Base-by-base conservation (phyloP, 2,888 invertebrate genomes). In the Macaria notata region DNA sequence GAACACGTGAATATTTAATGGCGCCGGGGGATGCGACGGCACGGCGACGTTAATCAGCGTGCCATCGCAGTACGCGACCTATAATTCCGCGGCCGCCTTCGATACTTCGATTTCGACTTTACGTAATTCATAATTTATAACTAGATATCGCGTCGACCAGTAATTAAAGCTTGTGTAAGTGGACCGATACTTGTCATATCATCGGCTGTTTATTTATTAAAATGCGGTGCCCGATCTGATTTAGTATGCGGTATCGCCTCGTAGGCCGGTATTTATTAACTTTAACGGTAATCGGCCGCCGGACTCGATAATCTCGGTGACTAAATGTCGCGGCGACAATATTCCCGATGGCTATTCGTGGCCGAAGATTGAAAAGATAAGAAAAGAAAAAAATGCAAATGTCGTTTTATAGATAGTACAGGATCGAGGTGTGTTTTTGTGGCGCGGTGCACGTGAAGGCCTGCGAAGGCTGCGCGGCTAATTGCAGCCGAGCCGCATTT, bases 401-500 rank as follows among this genome's bases (percentile, higher is more conserved):
- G 78, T 81, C 72, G 78, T 79, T 82, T 82, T 87, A 84, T 82
- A 84, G 81, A 84, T 83, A 84, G 80, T 84, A 86, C 88, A 87
- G 85, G 88, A 86, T 86, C 86, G 54, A 77, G 68, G 79, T 78
- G 63, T 76, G 79, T 87, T 88, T 86, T 89, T 86, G 82, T 86
- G 81, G 80, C 79, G 83, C 66, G 53, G 68, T 69, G 79, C 75
- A 83, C 86, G 87, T 81, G 88, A 84, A 83, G 86, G 86, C 86
- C 81, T 84, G 84, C 78, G 88, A 88, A 88, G 90, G 89, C 82
- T 87, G 78, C 75, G 72, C 83, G 78, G 89, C 89, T 91, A 91
- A 91, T 90, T 91, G 88, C 89, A 74, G 83, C 80, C 78, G 80
- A 83, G 85, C 85, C 81, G 88, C 90, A 89, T 90, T 90, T 90